Percentiles rank a stretch among this genome's conserved stretches.
phyloP scores from a whole-genome alignment of 2,113 vertebrate genomes.

The Acanthisitta chloris region DNA sequence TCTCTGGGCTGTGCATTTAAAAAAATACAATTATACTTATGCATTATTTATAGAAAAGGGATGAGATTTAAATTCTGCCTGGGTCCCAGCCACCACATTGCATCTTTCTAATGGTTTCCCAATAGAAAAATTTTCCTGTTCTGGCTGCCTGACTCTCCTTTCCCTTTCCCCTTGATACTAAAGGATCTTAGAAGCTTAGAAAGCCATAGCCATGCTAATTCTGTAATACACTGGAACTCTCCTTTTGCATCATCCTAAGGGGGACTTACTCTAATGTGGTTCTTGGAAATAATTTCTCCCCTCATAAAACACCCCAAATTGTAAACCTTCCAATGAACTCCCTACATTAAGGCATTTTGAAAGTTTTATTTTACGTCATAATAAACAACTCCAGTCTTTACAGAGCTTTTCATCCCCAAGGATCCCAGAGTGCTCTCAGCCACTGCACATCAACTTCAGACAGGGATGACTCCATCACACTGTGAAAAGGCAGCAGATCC shows the following conservation, averaged over 20 bases:
- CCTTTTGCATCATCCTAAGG: neutral
- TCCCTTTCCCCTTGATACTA: constrained; percentile 1
- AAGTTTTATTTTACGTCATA: neutral
- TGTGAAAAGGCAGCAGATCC: neutral
- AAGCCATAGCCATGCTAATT: neutral
- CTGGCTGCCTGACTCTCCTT: constrained; percentile 7
- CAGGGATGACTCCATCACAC: neutral
- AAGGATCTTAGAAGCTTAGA: neutral
- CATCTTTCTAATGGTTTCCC: constrained; percentile 20
- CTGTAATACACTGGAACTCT: constrained; percentile 20
- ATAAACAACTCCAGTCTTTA: neutral
- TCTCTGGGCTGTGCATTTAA: neutral
- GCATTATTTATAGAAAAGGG: constrained; percentile 25
- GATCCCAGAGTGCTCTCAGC: neutral
- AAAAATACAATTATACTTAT: neutral
- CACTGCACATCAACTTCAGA: fast-evolving
- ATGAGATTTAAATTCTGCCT: constrained; percentile 17
- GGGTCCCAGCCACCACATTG: constrained; percentile 12
- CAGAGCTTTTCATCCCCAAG: neutral
- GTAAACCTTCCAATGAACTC: neutral
- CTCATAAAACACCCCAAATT: neutral
- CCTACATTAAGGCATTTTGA: neutral
- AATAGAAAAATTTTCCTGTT: constrained; percentile 17
- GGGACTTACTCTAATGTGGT: neutral
- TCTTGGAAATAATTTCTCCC: constrained; percentile 21